Evolutionary conservation across 2,797 vertebrate species (phyloP).

Genomic region (Percopsis omiscomaycus): DNA sequence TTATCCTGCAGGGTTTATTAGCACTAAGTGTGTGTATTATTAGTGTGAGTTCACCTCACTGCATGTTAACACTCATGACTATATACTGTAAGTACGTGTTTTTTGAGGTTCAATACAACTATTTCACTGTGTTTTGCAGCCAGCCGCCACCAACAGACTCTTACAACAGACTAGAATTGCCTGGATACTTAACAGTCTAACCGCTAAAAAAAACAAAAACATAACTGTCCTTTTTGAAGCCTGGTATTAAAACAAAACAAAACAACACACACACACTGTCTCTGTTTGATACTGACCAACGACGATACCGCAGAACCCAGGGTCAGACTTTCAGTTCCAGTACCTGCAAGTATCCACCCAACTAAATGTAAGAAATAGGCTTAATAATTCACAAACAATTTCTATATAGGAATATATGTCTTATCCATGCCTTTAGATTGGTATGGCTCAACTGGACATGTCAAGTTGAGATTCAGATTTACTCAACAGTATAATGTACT

Average conservation of each 20-base stretch:
- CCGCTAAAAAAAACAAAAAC: neutral
- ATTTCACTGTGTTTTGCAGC: constrained; percentile 20
- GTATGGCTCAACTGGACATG: neutral
- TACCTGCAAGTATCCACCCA: too few species aligned
- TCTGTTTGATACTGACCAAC: too few species aligned
- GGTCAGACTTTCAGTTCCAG: too few species aligned
- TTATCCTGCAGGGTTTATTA: too few species aligned
- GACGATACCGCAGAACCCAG: too few species aligned
- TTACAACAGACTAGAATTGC: constrained; percentile 26
- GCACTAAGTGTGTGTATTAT: too few species aligned
- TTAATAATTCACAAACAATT: too few species aligned
- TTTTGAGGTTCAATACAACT: constrained; percentile 15
- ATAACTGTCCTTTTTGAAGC: neutral
- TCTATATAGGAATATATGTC: too few species aligned
- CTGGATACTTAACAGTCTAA: constrained; percentile 20
- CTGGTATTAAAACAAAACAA: neutral
- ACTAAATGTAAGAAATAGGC: too few species aligned
- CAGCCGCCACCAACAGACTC: constrained; percentile 13
- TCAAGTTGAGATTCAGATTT: neutral
- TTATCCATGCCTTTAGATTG: too few species aligned
- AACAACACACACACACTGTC: neutral
- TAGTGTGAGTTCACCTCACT: too few species aligned
- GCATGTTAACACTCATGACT: neutral
- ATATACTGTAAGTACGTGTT: neutral
- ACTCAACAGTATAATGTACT: neutral